phyloP scores from a whole-genome alignment of 92 coral and sea anemone species.

The Phenganax subtilis region DNA sequence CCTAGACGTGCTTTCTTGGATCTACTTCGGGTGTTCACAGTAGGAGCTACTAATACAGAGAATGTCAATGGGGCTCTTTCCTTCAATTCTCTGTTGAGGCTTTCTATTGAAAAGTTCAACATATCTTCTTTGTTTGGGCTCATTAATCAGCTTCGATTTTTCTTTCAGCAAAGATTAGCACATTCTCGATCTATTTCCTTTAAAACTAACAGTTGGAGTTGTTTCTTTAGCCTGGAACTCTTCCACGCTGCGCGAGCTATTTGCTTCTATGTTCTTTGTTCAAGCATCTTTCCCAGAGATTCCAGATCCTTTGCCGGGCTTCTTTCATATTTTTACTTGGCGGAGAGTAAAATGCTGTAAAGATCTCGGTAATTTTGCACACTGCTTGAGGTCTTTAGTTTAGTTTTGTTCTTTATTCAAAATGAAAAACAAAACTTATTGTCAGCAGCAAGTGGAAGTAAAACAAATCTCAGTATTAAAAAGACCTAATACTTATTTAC shows the following conservation, averaged over 20 bases:
- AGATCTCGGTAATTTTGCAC: too few relatives aligned
- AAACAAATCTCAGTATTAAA: too few relatives aligned
- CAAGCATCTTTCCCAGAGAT: slow-evolving; percentile 43
- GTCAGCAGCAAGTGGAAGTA: too few relatives aligned
- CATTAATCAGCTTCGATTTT: slow-evolving; percentile 40
- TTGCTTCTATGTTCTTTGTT: slow-evolving; percentile 43
- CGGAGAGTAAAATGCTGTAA: too few relatives aligned
- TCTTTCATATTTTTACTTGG: slow-evolving; percentile 36
- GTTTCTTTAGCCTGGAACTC: slow-evolving; percentile 12
- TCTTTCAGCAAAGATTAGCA: slow-evolving; percentile 53
- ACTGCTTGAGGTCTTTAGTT: too few relatives aligned
- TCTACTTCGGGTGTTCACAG: slow-evolving; percentile 42
- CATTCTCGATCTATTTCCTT: slow-evolving; percentile 55
- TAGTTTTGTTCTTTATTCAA: too few relatives aligned
- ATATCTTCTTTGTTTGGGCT: background rate
- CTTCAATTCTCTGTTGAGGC: slow-evolving; percentile 39
- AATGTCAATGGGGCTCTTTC: slow-evolving; percentile 57
- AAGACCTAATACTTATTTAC: too few relatives aligned
- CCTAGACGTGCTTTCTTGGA: slow-evolving; percentile 33
- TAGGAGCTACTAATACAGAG: slow-evolving; percentile 47
- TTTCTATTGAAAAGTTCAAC: background rate
- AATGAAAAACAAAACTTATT: too few relatives aligned
- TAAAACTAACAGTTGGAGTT: slow-evolving; percentile 26
- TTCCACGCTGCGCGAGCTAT: slow-evolving; percentile 46
- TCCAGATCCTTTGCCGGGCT: slow-evolving; percentile 34